phyloP scores from a whole-genome alignment of 2,113 vertebrate genomes.

The Erythrocercus mccallii region DNA sequence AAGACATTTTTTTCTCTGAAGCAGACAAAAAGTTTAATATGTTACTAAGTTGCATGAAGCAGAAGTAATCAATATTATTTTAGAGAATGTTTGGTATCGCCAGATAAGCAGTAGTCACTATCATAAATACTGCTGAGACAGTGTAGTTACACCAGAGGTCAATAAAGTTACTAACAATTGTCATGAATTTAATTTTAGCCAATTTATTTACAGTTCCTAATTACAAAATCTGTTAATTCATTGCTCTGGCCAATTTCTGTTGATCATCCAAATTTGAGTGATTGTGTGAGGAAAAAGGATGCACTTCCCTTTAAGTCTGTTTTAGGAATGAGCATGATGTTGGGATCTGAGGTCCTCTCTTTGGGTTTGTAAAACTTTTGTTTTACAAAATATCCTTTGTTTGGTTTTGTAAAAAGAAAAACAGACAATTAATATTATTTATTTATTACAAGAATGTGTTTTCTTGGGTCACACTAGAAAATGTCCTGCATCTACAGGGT shows the following conservation, averaged over 20 bases:
- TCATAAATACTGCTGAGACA: background rate
- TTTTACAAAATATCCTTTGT: background rate
- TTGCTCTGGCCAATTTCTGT: background rate
- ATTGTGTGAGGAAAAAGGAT: background rate
- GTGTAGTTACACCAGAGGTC: background rate
- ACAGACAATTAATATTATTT: rapidly evolving
- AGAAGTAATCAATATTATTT: background rate
- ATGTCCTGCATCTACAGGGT: background rate
- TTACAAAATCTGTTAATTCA: background rate
- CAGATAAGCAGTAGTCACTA: background rate
- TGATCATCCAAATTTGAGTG: background rate
- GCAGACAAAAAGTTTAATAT: background rate
- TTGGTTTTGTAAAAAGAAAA: background rate
- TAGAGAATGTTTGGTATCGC: background rate
- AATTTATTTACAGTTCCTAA: background rate
- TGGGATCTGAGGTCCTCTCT: background rate
- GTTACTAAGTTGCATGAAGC: background rate
- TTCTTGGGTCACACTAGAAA: background rate
- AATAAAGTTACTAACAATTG: background rate
- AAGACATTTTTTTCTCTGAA: background rate
- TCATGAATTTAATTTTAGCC: background rate
- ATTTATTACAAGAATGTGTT: background rate
- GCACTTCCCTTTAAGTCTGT: background rate
- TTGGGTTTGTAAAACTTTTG: background rate
- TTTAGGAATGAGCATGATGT: background rate